Evolutionary conservation across 2,113 vertebrate species (phyloP).

Genomic region (Narcine bancroftii): DNA sequence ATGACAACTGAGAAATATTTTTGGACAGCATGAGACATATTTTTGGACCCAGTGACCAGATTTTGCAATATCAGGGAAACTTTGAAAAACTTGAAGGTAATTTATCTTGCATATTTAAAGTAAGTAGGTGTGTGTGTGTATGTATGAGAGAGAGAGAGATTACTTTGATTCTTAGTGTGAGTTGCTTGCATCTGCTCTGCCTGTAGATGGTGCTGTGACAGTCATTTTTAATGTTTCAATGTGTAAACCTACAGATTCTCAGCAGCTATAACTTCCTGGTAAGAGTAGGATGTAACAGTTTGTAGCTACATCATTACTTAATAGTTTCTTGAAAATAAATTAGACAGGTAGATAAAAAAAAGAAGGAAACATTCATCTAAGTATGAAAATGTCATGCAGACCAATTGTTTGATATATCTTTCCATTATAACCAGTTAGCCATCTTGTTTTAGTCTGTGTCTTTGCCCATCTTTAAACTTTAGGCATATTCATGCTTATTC

Average conservation of each 20-base stretch:
- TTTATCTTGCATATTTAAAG: neutral
- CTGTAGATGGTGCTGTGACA: neutral
- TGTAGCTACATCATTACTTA: neutral
- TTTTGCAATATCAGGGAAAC: neutral
- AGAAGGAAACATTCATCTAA: neutral
- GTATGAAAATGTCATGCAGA: neutral
- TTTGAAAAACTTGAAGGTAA: slow-evolving; percentile 7
- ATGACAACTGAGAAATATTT: neutral
- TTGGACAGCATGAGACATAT: neutral
- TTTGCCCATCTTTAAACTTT: neutral
- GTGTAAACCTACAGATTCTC: neutral
- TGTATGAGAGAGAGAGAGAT: too few relatives aligned
- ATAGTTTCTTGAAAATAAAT: neutral
- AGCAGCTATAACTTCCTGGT: neutral
- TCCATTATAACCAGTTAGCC: neutral
- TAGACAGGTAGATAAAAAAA: too few relatives aligned
- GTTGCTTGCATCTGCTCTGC: neutral
- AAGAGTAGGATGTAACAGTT: neutral
- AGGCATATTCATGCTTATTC: neutral
- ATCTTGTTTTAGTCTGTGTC: neutral
- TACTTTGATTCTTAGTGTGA: neutral
- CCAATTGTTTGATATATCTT: neutral
- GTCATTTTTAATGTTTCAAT: neutral
- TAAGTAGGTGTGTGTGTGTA: neutral
- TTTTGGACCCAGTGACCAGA: neutral